Evolutionary conservation across 2,797 vertebrate genomes (phyloP).

Genomic region (Spondyliosoma cantharus): DNA sequence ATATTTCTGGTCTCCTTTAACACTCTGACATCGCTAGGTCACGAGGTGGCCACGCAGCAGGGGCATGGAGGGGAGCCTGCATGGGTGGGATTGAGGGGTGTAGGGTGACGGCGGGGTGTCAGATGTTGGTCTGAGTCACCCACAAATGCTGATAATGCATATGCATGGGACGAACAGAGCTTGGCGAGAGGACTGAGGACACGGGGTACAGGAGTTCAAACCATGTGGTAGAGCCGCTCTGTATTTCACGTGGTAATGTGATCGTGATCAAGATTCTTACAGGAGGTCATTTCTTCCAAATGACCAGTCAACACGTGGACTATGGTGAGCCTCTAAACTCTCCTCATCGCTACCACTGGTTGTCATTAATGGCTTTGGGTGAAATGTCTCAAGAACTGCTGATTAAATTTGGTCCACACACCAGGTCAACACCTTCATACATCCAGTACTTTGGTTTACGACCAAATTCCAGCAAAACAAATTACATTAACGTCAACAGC

Average conservation of each 20-base stretch:
- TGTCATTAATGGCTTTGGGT: background rate
- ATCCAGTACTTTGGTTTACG: too few relatives aligned
- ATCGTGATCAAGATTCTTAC: background rate
- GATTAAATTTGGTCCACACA: background rate
- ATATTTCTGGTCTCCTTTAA: background rate
- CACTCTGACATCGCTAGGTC: background rate
- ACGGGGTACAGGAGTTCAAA: conserved; percentile 13
- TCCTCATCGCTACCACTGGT: background rate
- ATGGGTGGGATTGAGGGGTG: conserved; percentile 13
- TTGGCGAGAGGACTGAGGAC: background rate
- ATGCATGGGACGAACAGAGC: background rate
- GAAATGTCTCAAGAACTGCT: background rate
- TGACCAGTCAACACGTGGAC: background rate
- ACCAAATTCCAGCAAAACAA: too few relatives aligned
- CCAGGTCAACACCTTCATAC: too few relatives aligned
- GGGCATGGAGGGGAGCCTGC: background rate
- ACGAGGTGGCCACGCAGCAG: conserved; percentile 6
- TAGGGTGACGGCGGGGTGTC: conserved; percentile 39
- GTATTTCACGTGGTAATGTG: background rate
- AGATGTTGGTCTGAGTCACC: conserved; percentile 24
- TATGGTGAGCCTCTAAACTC: background rate
- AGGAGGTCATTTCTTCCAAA: background rate
- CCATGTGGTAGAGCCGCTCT: background rate
- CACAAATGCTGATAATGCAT: conserved; percentile 35
- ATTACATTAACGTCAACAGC: too few relatives aligned